Evolutionary conservation across 2,888 invertebrate species (phyloP).

Genomic region (Lithodes maja): DNA sequence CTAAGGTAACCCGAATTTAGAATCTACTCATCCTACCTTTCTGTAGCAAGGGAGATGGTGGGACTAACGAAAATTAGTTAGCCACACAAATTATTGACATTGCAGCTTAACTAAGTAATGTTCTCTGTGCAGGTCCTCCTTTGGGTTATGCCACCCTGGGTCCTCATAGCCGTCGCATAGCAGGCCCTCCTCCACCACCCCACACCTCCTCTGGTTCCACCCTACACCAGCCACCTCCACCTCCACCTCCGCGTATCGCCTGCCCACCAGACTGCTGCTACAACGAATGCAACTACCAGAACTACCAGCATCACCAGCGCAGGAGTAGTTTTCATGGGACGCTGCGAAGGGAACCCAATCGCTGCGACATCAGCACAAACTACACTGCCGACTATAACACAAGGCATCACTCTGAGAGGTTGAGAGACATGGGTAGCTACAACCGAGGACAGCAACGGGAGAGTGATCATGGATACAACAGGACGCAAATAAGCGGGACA

Average conservation of each 20-base stretch:
- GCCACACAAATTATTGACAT: no score
- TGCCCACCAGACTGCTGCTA: slow-evolving; percentile 24
- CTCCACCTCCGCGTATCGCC: background rate
- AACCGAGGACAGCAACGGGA: slow-evolving; percentile 22
- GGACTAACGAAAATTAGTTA: no score
- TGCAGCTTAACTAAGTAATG: background rate
- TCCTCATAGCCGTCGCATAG: slow-evolving; percentile 41
- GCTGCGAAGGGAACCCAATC: slow-evolving; percentile 9
- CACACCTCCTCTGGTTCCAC: slow-evolving; percentile 41
- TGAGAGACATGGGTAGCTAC: background rate
- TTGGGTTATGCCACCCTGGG: slow-evolving; percentile 62
- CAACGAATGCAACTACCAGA: background rate
- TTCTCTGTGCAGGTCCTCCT: slow-evolving; percentile 39
- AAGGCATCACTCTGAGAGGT: background rate
- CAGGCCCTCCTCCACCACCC: background rate
- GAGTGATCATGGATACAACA: slow-evolving; percentile 1
- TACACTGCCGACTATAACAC: background rate
- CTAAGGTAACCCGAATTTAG: no score
- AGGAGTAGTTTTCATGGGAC: slow-evolving; percentile 48
- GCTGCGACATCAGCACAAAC: slow-evolving; percentile 15
- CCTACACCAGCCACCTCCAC: slow-evolving; percentile 26
- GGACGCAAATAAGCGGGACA: background rate
- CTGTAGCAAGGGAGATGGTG: no score
- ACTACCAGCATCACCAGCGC: slow-evolving; percentile 26
- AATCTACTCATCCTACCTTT: no score